Evolutionary conservation across 2,113 vertebrate genomes (phyloP).

Genomic region (Dicerorhinus sumatrensis): DNA sequence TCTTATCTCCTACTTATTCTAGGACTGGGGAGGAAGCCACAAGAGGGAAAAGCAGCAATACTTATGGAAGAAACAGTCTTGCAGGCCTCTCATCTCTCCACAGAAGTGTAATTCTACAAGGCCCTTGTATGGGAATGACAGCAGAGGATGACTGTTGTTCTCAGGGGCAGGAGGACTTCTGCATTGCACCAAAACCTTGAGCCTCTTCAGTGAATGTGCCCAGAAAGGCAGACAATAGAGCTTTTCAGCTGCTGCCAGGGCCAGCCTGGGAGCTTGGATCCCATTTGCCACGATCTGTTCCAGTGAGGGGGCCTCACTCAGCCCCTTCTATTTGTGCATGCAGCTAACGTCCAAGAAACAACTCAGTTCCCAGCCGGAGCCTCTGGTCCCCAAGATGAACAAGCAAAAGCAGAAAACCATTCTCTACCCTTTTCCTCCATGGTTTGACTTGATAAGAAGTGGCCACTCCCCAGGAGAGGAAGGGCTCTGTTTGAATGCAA

Average conservation of each 20-base stretch:
- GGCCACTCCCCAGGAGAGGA: background rate
- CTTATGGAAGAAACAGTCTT: constrained; percentile 31
- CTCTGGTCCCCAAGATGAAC: background rate
- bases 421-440: background rate
- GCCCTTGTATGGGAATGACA: constrained; percentile 28
- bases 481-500: background rate
- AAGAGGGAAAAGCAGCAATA: constrained; percentile 1
- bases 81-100: background rate
- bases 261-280: background rate
- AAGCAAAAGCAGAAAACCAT: background rate
- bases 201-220: constrained; percentile 36
- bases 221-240: background rate
- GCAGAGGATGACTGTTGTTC: constrained; percentile 59
- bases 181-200: constrained; percentile 8
- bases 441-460: background rate
- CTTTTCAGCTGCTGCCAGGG: constrained; percentile 9
- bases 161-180: constrained; percentile 64
- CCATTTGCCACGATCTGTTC: background rate
- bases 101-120: constrained; percentile 58
- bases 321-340: background rate
- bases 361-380: background rate
- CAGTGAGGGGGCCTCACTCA: background rate
- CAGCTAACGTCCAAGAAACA: background rate
- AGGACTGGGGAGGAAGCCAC: background rate
- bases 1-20: background rate